Conservation (phyloP, 1,140 invertebrate species). For the Orius laevigatus region DNA sequence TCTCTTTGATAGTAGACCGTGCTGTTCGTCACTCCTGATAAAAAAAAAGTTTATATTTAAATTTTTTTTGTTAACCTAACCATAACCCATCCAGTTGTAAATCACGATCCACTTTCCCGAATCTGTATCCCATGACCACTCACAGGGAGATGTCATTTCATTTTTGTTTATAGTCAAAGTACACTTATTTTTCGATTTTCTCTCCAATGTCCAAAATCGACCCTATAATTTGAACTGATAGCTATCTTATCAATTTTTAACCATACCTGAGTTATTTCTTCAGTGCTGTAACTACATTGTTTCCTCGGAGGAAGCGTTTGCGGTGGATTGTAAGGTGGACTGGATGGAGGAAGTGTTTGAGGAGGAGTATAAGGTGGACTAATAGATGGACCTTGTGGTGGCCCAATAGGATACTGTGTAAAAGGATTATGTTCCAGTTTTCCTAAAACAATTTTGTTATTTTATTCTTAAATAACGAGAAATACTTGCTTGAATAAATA, state of each 20-base stretch:
- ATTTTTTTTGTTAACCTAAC: background rate
- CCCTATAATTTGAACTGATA: slow-evolving; percentile 1
- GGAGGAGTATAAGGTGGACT: background rate
- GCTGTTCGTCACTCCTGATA: background rate
- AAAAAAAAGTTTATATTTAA: no score
- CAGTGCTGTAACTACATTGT: no score
- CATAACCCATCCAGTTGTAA: background rate
- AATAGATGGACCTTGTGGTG: background rate
- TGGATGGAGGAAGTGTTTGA: background rate
- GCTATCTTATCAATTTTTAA: no score
- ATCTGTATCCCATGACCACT: slow-evolving; percentile 1
- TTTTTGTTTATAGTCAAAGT: background rate
- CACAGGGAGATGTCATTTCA: background rate
- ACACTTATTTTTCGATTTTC: background rate
- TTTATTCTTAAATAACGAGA: background rate
- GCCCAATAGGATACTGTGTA: no score
- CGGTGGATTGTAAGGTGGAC: background rate
- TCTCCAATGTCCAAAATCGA: background rate
- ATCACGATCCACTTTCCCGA: background rate
- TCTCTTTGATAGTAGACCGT: background rate
- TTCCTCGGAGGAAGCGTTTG: background rate
- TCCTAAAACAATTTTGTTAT: no score
- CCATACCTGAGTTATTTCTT: no score
- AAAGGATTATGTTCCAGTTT: no score
- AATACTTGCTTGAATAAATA: slow-evolving; percentile 5